Base-by-base conservation (phyloP, 1,140 invertebrate genomes). In the Plectrocnemia conspersa region DNA sequence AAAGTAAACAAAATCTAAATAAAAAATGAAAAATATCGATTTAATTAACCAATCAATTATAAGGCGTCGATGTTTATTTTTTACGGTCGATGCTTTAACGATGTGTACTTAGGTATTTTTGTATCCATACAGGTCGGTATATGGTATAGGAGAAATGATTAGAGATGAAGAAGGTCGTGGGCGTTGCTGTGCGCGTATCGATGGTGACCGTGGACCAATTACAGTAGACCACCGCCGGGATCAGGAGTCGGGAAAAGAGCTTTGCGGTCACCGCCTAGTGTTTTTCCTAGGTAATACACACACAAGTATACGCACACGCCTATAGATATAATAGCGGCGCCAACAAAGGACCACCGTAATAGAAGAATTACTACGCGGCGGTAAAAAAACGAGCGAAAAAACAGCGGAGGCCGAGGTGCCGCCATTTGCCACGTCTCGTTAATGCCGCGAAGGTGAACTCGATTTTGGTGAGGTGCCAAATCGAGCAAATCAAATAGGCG, bases 271-370 rank as follows among this genome's bases (percentile, higher is more conserved):
- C 27, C 7, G n/a, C n/a, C n/a, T 29, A 10, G 35, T 5, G 15
- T 15, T 38, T 10, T 10, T 16, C 6, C 5, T 7, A 29, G 15
- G 18, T 13, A 16, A 38, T 10, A 38, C 35, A 38, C 35, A 10
- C 18, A 10, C 35, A 16, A 38, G 35, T 42, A 7, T 22, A 9
- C 16, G 27, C 15, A 23, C n/a, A n/a, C n/a, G n/a, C n/a, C n/a
- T n/a, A n/a, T n/a, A n/a, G n/a, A n/a, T n/a, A n/a, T n/a, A n/a
- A n/a, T n/a, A n/a, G 3, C 23, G 45, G 45, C 45, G 45, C 45
- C 45, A 47, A 47, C 25, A 32, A 47, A 47, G 21, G 32, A 49
- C 32, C 46, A 49, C 46, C 29, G 24, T 19, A 49, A 49, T 49
- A 49, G 32, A 49, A 18, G 38, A 49, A 49, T 36, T n/a, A 47